These are phyloP conservation scores for Premnoplex brunnescens DNA, from an alignment of 2,797 vertebrate genomes.

Conservation along the genomic window DNA sequence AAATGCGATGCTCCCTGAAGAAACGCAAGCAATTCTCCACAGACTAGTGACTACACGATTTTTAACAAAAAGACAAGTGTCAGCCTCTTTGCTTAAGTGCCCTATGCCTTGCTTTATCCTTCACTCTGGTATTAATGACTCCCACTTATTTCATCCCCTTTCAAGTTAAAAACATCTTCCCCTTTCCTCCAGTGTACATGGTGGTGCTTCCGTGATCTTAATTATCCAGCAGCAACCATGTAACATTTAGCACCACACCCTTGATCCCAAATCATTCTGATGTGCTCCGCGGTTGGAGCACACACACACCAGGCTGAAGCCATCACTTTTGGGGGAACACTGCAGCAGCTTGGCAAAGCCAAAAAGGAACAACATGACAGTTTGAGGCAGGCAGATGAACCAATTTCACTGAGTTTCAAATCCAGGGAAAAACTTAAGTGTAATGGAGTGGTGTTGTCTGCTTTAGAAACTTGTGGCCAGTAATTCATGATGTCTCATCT, in stretches of 20 bases:
- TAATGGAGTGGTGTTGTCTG: background rate
- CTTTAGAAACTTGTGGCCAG: background rate
- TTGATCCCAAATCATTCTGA: background rate
- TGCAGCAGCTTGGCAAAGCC: background rate
- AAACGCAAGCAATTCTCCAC: background rate
- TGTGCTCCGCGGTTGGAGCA: background rate
- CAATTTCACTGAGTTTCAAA: background rate
- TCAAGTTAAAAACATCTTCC: background rate
- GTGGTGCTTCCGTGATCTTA: background rate
- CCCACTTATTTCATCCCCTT: background rate
- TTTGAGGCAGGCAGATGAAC: background rate
- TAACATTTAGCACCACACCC: background rate
- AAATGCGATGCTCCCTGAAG: background rate
- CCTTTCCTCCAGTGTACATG: rapidly evolving
- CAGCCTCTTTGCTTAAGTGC: background rate
- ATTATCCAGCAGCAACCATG: rapidly evolving
- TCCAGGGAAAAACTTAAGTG: background rate
- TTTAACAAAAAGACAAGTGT: background rate
- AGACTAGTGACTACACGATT: background rate
- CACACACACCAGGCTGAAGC: background rate
- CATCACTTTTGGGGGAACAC: background rate
- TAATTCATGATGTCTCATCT: background rate
- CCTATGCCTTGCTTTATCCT: background rate
- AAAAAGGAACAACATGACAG: background rate
- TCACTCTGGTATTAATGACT: background rate